phyloP scores from a whole-genome alignment of 2,113 vertebrate genomes.

The human (Homo sapiens) region GRCh38 chr13:107845001-107845500 shows the following conservation, averaged over 20 bases:
- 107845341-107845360: background rate
- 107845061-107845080: background rate
- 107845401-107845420: no score
- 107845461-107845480: background rate
- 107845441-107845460: no score
- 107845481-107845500: no score
- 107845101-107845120: background rate
- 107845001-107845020: background rate
- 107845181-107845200: background rate
- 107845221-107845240: background rate
- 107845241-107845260: background rate
- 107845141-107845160: background rate
- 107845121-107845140: background rate
- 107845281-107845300: background rate
- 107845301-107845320: background rate
- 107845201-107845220: background rate
- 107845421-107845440: accelerated
- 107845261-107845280: background rate
- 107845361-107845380: background rate
- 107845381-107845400: background rate
- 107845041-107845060: background rate
- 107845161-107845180: background rate
- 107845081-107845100: background rate
- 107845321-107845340: background rate
- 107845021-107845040: background rate